phyloP scores from a whole-genome alignment of 2,888 invertebrate genomes.

The Euclidia mi region DNA sequence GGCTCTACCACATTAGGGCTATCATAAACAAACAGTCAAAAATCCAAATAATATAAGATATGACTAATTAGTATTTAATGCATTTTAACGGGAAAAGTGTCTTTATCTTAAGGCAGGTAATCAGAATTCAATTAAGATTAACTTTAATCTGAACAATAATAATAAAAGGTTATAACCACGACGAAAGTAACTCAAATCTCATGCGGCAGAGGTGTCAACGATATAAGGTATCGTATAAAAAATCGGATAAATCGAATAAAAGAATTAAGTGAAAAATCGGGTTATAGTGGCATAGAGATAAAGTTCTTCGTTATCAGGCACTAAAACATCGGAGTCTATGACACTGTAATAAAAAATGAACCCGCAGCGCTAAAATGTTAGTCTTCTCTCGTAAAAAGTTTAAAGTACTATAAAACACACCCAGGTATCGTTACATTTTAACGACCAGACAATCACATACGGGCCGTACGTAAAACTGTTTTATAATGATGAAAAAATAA shows the following conservation, averaged over 20 bases:
- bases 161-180: slow-evolving; percentile 7
- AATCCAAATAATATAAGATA: no score
- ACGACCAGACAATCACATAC: slow-evolving; percentile 86
- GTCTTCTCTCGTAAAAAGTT: slow-evolving; percentile 86
- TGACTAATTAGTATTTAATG: no score
- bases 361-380: slow-evolving; percentile 90
- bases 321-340: slow-evolving; percentile 86
- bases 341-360: slow-evolving; percentile 85
- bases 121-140: slow-evolving; percentile 3
- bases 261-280: slow-evolving; percentile 53
- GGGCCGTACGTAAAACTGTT: slow-evolving; percentile 76
- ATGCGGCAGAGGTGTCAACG: slow-evolving; percentile 31
- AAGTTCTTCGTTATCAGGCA: slow-evolving; percentile 83
- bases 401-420: slow-evolving; percentile 85
- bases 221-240: slow-evolving; percentile 51
- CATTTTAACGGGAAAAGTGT: no score
- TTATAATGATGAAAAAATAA: slow-evolving; percentile 72
- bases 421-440: slow-evolving; percentile 85
- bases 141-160: not conserved
- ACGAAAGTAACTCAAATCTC: slow-evolving; percentile 1
- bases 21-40: no score
- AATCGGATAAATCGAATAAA: slow-evolving; percentile 37
- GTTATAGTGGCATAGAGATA: slow-evolving; percentile 59
- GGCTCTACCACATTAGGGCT: no score
- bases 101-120: not conserved